Percentiles rank a stretch among this genome's conserved stretches.
These are phyloP conservation scores for Elachura formosa DNA, from an alignment of 2,113 vertebrate genomes.

Conservation along the genomic window DNA sequence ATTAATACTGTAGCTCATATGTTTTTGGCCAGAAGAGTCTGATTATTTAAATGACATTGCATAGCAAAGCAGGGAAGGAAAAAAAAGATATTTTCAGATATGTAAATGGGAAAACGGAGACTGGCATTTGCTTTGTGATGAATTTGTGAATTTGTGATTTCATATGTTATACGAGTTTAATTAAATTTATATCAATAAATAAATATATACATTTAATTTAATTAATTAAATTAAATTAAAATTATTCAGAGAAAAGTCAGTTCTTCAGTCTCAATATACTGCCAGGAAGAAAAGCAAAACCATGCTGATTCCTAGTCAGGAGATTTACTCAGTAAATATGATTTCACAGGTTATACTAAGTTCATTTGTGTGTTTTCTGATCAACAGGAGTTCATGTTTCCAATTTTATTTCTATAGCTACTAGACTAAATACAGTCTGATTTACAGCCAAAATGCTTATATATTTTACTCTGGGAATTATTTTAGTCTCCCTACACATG, in stretches of 20 bases:
- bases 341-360: background rate
- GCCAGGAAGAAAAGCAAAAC: background rate
- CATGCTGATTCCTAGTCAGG: background rate
- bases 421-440: background rate
- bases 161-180: fast-evolving
- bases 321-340: background rate
- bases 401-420: background rate
- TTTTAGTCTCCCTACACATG: background rate
- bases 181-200: too few species aligned
- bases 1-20: background rate
- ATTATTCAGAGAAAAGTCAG: background rate
- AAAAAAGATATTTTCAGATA: background rate
- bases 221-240: too few species aligned
- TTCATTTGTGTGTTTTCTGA: background rate
- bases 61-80: fast-evolving
- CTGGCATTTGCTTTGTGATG: background rate
- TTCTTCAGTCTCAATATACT: fast-evolving
- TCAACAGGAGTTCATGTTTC: background rate
- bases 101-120: background rate
- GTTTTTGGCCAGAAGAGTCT: background rate
- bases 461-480: background rate
- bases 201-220: too few species aligned
- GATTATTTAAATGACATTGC: background rate
- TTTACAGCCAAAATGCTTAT: background rate
- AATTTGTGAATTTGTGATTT: too few species aligned